phyloP scores from a whole-genome alignment of 2,888 invertebrate genomes.

The Drosophila conformis region DNA sequence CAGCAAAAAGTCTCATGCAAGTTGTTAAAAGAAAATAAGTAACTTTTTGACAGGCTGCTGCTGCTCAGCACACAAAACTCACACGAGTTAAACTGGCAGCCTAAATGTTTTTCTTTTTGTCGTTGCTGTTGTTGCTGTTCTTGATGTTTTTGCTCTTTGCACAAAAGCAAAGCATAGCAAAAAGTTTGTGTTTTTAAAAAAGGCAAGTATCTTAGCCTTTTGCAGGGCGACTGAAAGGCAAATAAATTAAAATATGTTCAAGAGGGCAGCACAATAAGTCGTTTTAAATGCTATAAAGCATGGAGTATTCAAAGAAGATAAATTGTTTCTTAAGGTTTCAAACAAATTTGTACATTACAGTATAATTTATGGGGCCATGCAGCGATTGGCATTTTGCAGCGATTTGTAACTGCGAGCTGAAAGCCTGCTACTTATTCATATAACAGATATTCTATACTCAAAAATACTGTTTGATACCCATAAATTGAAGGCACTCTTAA shows the following conservation, averaged over 20 bases:
- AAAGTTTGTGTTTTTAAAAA: constrained; percentile 73
- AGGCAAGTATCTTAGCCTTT: constrained; percentile 73
- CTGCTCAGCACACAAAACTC: constrained; percentile 38
- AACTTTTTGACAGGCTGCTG: constrained; percentile 75
- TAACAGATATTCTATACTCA: background rate
- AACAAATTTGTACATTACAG: background rate
- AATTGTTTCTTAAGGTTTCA: constrained; percentile 28
- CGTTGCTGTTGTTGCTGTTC: constrained; percentile 18
- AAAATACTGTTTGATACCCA: background rate
- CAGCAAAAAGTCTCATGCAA: constrained; percentile 70
- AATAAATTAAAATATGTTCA: constrained; percentile 75
- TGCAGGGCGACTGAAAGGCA: constrained; percentile 45
- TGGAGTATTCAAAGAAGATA: constrained; percentile 19
- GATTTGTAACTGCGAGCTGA: background rate
- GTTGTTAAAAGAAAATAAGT: constrained; percentile 80
- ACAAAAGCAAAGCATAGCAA: constrained; percentile 67
- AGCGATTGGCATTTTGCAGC: background rate
- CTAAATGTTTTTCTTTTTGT: constrained; percentile 50
- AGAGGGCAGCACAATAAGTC: constrained; percentile 54
- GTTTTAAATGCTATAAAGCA: constrained; percentile 23
- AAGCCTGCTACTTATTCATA: background rate
- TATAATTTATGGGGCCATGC: background rate
- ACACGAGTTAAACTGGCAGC: constrained; percentile 54
- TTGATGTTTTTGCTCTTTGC: constrained; percentile 51
- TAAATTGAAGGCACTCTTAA: background rate